Evolutionary conservation across 2,113 vertebrate species (phyloP).

Genomic region (Potamarius usumacintae): DNA sequence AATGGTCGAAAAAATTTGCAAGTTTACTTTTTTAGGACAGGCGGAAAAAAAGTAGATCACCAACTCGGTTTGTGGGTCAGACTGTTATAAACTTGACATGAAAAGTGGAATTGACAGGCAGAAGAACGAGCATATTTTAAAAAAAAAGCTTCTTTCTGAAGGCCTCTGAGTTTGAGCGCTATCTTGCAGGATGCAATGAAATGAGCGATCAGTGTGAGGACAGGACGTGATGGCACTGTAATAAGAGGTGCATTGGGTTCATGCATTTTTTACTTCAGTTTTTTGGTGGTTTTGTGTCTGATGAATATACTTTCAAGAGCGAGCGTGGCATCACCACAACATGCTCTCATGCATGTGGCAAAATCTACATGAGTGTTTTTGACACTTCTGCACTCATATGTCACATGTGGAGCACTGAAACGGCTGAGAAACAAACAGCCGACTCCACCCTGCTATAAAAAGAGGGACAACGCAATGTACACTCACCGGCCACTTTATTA

Average conservation of each 20-base stretch:
- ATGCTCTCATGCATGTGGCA: neutral
- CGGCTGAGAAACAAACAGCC: neutral
- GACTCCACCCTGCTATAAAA: neutral
- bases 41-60: conserved; percentile 63
- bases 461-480: neutral
- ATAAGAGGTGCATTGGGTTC: neutral
- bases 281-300: neutral
- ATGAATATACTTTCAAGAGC: neutral
- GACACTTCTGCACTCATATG: neutral
- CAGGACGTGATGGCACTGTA: neutral
- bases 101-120: conserved; percentile 32
- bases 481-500: too few relatives aligned
- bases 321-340: neutral
- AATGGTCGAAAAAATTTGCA: conserved; percentile 38
- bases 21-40: conserved; percentile 61
- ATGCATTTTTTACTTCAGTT: neutral
- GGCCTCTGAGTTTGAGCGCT: neutral
- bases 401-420: neutral
- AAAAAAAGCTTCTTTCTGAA: neutral
- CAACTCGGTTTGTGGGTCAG: conserved; percentile 57
- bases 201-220: neutral
- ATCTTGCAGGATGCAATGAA: neutral
- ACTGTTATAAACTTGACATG: conserved; percentile 47
- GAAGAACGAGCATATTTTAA: neutral
- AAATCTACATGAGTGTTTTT: conserved; percentile 4